Percentiles rank a stretch among this genome's conserved stretches.
phyloP scores from a whole-genome alignment of 1,140 invertebrate genomes.

The Tenebrio molitor region DNA sequence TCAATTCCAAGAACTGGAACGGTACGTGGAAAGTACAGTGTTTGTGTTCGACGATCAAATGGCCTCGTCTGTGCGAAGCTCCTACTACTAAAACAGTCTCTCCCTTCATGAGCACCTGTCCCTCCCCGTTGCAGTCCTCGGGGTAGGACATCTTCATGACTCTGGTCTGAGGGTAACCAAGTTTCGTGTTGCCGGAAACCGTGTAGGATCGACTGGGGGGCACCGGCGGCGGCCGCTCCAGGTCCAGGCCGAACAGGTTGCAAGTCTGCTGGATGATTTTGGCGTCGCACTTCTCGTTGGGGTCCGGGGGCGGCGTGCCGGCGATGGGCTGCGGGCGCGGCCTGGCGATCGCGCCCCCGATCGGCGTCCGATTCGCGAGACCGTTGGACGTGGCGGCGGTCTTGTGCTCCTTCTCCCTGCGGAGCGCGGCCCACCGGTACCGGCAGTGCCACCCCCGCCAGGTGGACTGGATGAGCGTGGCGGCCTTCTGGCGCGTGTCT shows the following conservation, averaged over 20 bases:
- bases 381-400: conserved; percentile 59
- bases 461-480: conserved; percentile 81
- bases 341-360: conserved; percentile 61
- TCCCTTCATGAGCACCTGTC: conserved; percentile 79
- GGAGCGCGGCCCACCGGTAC: conserved; percentile 77
- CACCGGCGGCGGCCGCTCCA: conserved; percentile 90
- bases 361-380: conserved; percentile 50
- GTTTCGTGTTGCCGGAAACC: conserved; percentile 91
- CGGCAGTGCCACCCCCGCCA: conserved; percentile 86
- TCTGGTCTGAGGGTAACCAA: conserved; percentile 92
- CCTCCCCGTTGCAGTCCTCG: conserved; percentile 69
- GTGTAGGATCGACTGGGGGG: conserved; percentile 92
- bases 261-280: conserved; percentile 92
- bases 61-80: conserved; percentile 83
- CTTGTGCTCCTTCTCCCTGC: conserved; percentile 67
- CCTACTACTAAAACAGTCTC: conserved; percentile 87
- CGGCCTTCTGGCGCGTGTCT: conserved; percentile 82
- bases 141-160: conserved; percentile 92
- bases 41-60: conserved; percentile 87
- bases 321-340: conserved; percentile 90
- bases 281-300: conserved; percentile 84
- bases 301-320: conserved; percentile 83
- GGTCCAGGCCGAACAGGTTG: conserved; percentile 88
- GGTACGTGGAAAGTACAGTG: conserved; percentile 86
- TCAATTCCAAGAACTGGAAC: conserved; percentile 88